Conservation (phyloP, 1,140 invertebrate species). For the Drosophila mauritiana region DNA sequence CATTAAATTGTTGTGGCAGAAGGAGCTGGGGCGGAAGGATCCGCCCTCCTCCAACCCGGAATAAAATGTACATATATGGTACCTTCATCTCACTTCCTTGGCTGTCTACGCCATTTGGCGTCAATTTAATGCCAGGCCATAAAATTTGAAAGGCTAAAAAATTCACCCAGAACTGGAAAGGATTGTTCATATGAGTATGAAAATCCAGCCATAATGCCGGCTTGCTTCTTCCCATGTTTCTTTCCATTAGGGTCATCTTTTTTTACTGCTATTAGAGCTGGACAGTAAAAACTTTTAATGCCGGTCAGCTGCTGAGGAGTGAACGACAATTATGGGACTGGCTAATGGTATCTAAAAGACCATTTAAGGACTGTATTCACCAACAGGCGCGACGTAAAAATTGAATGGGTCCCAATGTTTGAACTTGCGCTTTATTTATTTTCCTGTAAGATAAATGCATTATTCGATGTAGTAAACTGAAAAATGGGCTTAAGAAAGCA, state of each 20-base stretch:
- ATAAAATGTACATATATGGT: slow-evolving; percentile 59
- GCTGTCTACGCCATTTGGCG: slow-evolving; percentile 26
- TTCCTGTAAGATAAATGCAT: background rate
- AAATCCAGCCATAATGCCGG: slow-evolving; percentile 41
- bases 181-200: slow-evolving; percentile 59
- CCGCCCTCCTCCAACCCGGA: background rate
- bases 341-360: slow-evolving; percentile 38
- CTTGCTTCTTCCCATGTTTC: slow-evolving; percentile 3
- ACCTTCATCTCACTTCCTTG: slow-evolving; percentile 10
- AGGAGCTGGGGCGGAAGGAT: slow-evolving; percentile 17
- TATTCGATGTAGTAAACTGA: background rate
- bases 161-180: slow-evolving; percentile 32
- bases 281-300: slow-evolving; percentile 46
- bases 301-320: slow-evolving; percentile 41
- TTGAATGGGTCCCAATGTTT: background rate
- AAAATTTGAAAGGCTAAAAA: slow-evolving; percentile 59
- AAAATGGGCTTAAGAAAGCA: background rate
- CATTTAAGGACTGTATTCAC: slow-evolving; percentile 18
- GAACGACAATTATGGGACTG: slow-evolving; percentile 36
- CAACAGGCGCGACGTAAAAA: background rate
- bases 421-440: background rate
- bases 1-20: slow-evolving; percentile 70
- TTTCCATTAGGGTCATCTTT: slow-evolving; percentile 2
- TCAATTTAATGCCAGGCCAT: slow-evolving; percentile 62
- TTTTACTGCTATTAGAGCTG: slow-evolving; percentile 45